Evolutionary conservation across 2,888 invertebrate species (phyloP).

Genomic region (Rhabditophanes sp.): DNA sequence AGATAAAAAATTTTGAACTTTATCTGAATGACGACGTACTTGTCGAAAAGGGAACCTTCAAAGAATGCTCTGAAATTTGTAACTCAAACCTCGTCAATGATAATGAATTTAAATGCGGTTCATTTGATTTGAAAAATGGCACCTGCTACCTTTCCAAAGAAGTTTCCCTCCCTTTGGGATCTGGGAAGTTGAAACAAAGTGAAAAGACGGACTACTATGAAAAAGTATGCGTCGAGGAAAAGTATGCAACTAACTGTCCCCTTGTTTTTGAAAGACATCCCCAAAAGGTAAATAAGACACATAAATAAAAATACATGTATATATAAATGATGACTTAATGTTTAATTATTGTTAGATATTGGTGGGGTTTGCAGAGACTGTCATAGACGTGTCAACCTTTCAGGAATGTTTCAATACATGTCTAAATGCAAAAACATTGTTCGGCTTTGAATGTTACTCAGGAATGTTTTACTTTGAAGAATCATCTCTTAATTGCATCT

Average conservation of each 20-base stretch:
- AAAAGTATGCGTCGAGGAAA: constrained; percentile 35
- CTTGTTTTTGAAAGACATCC: background rate
- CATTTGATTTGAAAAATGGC: constrained; percentile 27
- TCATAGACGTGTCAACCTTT: constrained; percentile 36
- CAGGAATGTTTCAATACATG: constrained; percentile 43
- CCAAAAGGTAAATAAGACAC: background rate
- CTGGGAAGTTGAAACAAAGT: constrained; percentile 37
- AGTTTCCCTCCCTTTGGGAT: constrained; percentile 42
- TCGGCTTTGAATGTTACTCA: constrained; percentile 38
- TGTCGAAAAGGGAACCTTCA: constrained; percentile 12
- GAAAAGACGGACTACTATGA: constrained; percentile 35
- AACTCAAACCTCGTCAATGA: too few relatives aligned
- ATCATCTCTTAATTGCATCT: constrained; percentile 38
- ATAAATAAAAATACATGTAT: constrained; percentile 4
- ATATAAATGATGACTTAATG: too few relatives aligned
- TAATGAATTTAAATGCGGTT: constrained; percentile 24
- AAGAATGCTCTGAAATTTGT: constrained; percentile 30
- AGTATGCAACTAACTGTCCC: too few relatives aligned
- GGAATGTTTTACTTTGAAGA: constrained; percentile 45
- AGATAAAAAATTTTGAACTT: constrained; percentile 37
- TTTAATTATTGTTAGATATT: too few relatives aligned
- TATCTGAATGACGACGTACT: constrained; percentile 27
- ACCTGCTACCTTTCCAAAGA: constrained; percentile 22
- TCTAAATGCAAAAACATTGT: constrained; percentile 33
- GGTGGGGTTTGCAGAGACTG: constrained; percentile 43